Evolutionary conservation across 53 echinoderm and acorn worm genomes (phyloP), one percentile per base, ranked within the genome.

Genomic region (Actinopyga echinites): DNA sequence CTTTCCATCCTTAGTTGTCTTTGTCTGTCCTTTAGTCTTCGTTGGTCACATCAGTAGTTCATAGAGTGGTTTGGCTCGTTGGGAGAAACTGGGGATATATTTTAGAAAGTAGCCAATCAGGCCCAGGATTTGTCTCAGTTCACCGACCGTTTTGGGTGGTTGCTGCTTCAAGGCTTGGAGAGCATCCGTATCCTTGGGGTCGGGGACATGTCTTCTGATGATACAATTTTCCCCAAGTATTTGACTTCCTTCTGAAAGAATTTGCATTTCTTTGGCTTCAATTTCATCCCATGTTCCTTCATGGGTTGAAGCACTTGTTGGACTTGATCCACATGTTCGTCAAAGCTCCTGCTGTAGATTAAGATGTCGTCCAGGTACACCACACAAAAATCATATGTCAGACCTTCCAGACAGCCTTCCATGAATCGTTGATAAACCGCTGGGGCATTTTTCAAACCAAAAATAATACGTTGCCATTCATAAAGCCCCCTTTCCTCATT

Each of bases 181-280:
- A 1, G 91, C 88, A 29, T 64, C 56, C 6, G 74, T 88, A 20
- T 91, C 91, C 26, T 69, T 65, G 0, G 87, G 84, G 38, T 91
- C 22, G 66, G 68, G 31, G 63, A 8, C 58, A 87, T 66, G 8
- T 87, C 87, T 25, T 87, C 67, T 2, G 71, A 7, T 23, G 86
- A 53, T 0, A 90, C 63, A 11, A 90, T 67, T 33, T 35, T 43
- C 0, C 90, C 90, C 24, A 85, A 42, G 29, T 81, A 85, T 4
- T 66, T 49, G 49, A 86, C 90, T 53, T 90, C 82, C 12, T 35
- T 30, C 30, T 89, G 61, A 24, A 90, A 90, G 12, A 90, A 24
- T 40, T 44, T 29, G n/a, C 80, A 79, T 44, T 90, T 90, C 2
- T 20, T 56, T 0, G 87, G 35, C 45, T 74, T 87, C 5, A 91